Base-by-base conservation (phyloP, 2,797 vertebrate species). In the Sciaenops ocellatus region DNA sequence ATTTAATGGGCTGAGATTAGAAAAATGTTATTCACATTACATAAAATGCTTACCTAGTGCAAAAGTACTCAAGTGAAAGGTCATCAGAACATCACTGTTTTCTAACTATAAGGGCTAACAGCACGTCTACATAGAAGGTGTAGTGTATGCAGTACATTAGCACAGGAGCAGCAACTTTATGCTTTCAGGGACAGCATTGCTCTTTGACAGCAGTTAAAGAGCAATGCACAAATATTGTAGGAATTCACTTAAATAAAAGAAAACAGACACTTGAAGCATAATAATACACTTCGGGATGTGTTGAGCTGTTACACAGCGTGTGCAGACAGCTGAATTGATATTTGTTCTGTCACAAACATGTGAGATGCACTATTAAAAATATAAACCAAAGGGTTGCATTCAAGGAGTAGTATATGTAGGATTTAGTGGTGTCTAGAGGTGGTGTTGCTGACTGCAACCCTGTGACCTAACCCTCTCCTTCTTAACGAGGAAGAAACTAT, bases 161-260 rank as follows among this genome's bases (percentile, higher is more conserved):
- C 41, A 55, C 9, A 62, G 22, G 30, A 72, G 48, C 57, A 52
- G 24, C 57, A 54, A 50, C 30, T 41, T 51, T 16, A 63, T 17
- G 10, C 2, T 0, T 55, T 64, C 26, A 56, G 42, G 28, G 42
- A 56, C 22, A 48, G 71, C 38, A 24, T 7, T 72, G 4, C 2
- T 3, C 22, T 60, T 17, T 28, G 54, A 16, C 16, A 56, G 26
- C 1, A 4, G 24, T 18, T 7, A 10, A 10, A 18, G 54, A n/a
- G 7, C 16, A 30, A 6, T 24, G 16, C 51, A 54, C 12, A 54
- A 55, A 28, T 1, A 34, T 15, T 34, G 55, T 20, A 34, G 7
- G 17, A 9, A 17, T 10, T 1, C 26, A 30, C 16, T 17, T 30
- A 30, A 56, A 56, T 4, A 10, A 26, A 44, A 28, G 22, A 69